Evolutionary conservation across 2,113 vertebrate species (phyloP), one percentile per base, ranked within the genome.

Genomic region (Phalacrocorax brasilianus): DNA sequence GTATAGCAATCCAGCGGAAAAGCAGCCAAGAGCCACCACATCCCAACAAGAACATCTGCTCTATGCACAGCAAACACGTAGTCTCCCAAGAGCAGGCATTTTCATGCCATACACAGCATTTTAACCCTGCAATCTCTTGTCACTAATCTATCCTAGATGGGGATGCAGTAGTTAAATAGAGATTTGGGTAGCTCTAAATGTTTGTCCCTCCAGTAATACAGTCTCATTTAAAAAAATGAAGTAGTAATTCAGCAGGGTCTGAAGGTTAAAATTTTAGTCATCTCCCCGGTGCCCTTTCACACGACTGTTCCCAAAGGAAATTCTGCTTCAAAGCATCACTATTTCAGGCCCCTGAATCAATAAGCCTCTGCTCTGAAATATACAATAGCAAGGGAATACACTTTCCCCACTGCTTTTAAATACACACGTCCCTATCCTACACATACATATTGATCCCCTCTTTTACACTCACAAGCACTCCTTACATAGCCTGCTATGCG

Each of bases 181-280:
- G 86, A 93, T 94, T 55, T 89, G 58, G 38, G 45, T 52, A 44
- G 65, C 74, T 77, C 56, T 75, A 24, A 94, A 61, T 61, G 47
- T 92, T 95, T 96, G 85, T 73, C 97, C 87, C 92, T 91, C 85
- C 50, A 71, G 62, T 49, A 38, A 79, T 22, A 23, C 6, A 80
- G 95, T 85, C 87, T 80, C 55, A 30, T 73, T 80, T 27, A 0
- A 45, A 75, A 74, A 91, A 93, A 88, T 3, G 70, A 93, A 95
- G 91, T 75, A 91, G 81, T 95, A 97, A 97, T 94, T 97, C 96
- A 95, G 93, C 71, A 85, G 86, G 75, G 87, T 91, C 95, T 96
- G 93, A 85, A 97, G 95, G 97, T 97, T 98, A 95, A 96, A 81
- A 80, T 97, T 98, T 96, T 97, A 98, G 97, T 97, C 91, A 94